Evolutionary conservation across 2,797 vertebrate genomes (phyloP).

Genomic region (Gadopsis marmoratus): DNA sequence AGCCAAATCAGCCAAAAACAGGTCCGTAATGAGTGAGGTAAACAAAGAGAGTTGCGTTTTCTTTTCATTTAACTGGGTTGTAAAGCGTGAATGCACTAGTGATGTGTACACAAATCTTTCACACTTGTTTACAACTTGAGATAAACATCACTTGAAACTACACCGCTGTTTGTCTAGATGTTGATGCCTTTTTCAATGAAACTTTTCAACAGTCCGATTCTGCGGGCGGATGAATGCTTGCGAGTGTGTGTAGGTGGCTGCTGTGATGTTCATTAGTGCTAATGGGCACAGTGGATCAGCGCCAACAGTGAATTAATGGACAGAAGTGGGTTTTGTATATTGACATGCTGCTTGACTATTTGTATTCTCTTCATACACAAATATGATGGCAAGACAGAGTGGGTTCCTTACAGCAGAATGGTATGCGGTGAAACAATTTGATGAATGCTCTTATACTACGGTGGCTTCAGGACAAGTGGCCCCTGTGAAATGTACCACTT

Average conservation of each 20-base stretch:
- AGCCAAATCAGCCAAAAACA: conserved; percentile 21
- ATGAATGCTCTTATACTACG: neutral
- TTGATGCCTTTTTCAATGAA: conserved; percentile 11
- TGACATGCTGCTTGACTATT: conserved; percentile 34
- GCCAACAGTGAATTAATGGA: conserved; percentile 52
- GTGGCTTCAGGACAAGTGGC: neutral
- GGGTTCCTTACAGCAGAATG: neutral
- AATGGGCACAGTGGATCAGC: conserved; percentile 54
- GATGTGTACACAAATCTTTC: neutral
- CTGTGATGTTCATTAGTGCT: conserved; percentile 42
- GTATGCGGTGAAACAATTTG: neutral
- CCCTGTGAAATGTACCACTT: neutral
- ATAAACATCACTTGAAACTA: conserved; percentile 15
- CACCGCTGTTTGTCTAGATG: conserved; percentile 18
- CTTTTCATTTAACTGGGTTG: conserved; percentile 3
- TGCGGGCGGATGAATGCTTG: conserved; percentile 17
- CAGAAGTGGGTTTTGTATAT: conserved; percentile 19
- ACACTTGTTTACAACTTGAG: conserved; percentile 15
- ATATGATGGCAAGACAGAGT: neutral
- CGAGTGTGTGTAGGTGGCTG: conserved; percentile 21
- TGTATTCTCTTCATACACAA: conserved; percentile 24
- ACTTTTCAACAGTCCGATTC: conserved; percentile 26
- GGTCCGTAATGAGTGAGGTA: conserved; percentile 1
- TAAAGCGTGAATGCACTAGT: conserved; percentile 10
- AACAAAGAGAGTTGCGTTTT: neutral